Evolutionary conservation across 1,140 invertebrate species (phyloP), one percentile per base, ranked within the genome.

Genomic region (Phocides pigmalion): DNA sequence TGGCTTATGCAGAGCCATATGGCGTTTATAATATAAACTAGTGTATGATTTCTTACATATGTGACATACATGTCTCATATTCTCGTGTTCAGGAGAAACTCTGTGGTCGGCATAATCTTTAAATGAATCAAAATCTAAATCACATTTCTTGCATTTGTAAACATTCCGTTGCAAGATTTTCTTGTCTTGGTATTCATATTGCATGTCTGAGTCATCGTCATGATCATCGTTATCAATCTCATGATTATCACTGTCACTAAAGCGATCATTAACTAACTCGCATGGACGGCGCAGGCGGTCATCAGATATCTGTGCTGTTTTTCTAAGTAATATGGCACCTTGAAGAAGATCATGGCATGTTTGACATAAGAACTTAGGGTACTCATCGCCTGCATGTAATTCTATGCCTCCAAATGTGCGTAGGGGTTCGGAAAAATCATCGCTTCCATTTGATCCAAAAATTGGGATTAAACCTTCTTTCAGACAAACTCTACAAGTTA

Each of bases 341-440:
- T 82, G 81, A 42, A 91, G 72, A 19, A 82, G 54, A 4, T 74
- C 54, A 59, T 82, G 61, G 28, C 85, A 89, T 1, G 80, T 61
- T n/a, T 80, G 58, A 41, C 87, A 90, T n/a, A 90, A 50, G 41
- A 66, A 79, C 66, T 88, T 88, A 1, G 88, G 82, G 65, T 81
- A 79, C 11, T 66, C 41, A 56, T 89, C 86, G 39, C 81, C 68
- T 4, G 28, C 19, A 6, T 46, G 66, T 4, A 89, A 53, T 49
- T 77, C 74, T 62, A 89, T 79, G 14, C 74, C 85, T 9, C 66
- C 79, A 59, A 90, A 78, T 3, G 28, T 72, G 19, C 47, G 70
- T 8, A 90, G 53, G 5, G 68, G 77, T 22, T 81, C 78, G 4
- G 79, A 64, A 42, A 89, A 64, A 44, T 88, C 74, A 42, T 74